These are phyloP conservation scores for Onychostruthus taczanowskii DNA, from an alignment of 2,113 vertebrate species.

Conservation along the genomic window DNA sequence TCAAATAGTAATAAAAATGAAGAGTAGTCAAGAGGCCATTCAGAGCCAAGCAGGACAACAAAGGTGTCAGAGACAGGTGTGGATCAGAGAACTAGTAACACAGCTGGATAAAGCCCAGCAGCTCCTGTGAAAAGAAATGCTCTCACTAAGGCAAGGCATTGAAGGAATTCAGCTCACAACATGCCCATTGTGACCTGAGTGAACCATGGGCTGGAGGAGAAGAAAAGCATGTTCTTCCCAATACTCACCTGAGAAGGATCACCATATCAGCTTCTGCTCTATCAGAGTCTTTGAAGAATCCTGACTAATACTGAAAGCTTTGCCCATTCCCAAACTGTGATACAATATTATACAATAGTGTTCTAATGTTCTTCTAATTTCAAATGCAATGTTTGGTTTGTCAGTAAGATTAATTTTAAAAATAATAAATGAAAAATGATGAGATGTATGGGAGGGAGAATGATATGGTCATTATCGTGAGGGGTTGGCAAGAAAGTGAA, in stretches of 20 bases:
- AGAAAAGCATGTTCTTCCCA: neutral
- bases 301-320: neutral
- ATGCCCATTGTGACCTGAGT: neutral
- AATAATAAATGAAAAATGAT: neutral
- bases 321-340: neutral
- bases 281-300: neutral
- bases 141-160: neutral
- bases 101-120: neutral
- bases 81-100: neutral
- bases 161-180: neutral
- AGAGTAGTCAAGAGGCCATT: neutral
- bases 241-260: neutral
- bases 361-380: neutral
- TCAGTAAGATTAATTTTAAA: neutral
- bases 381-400: neutral
- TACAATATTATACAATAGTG: neutral
- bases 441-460: neutral
- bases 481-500: neutral
- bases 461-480: neutral
- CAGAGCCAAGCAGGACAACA: neutral
- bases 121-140: neutral
- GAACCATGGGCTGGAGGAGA: neutral
- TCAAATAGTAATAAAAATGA: conserved; percentile 4
- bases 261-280: neutral
- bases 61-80: neutral